These are phyloP conservation scores for Achatina immaculata DNA, from an alignment of 1,140 invertebrate species.

Conservation along the genomic window DNA sequence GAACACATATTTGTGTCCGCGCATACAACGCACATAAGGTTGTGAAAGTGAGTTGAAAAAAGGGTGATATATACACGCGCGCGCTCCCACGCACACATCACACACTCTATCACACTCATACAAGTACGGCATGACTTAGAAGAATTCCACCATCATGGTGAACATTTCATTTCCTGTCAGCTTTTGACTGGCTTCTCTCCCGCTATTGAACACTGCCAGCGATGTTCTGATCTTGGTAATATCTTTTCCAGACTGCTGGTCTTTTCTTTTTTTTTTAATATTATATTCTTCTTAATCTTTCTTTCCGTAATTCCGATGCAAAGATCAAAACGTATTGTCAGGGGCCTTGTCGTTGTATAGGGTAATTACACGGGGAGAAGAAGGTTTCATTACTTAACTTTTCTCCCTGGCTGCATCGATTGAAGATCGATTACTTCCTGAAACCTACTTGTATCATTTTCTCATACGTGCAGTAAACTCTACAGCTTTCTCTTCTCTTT, in stretches of 20 bases:
- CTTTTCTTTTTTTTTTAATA: neutral
- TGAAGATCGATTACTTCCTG: neutral
- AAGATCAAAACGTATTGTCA: constrained; percentile 8
- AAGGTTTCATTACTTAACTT: neutral
- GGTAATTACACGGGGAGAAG: neutral
- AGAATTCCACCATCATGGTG: too few relatives aligned
- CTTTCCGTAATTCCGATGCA: neutral
- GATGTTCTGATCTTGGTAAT: neutral
- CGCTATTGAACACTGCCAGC: neutral
- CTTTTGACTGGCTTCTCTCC: neutral
- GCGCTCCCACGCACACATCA: too few relatives aligned
- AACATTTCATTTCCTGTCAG: neutral
- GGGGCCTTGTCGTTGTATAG: neutral
- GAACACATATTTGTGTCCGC: too few relatives aligned
- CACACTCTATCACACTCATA: too few relatives aligned
- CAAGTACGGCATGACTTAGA: too few relatives aligned
- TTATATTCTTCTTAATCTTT: neutral
- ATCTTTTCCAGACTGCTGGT: neutral
- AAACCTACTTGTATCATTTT: neutral
- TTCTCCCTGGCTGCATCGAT: neutral
- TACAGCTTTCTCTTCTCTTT: too few relatives aligned
- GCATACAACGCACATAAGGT: too few relatives aligned
- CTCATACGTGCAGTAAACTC: too few relatives aligned
- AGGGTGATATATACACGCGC: too few relatives aligned
- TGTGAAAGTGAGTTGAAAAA: too few relatives aligned